Base-by-base conservation (phyloP, 2,888 invertebrate species). In the Eupithecia tripunctaria region DNA sequence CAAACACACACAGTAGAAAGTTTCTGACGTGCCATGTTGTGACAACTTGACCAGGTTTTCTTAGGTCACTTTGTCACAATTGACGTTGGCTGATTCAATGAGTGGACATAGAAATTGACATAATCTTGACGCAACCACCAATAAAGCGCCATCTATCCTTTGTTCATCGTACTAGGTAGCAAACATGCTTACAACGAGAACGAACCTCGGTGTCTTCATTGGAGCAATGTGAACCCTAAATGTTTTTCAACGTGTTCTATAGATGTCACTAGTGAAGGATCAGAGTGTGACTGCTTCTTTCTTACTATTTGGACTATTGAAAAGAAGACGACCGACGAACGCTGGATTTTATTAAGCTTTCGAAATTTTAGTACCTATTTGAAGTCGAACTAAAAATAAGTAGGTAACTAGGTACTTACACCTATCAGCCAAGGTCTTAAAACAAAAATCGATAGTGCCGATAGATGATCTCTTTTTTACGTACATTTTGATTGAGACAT, bases 91-190 rank as follows among this genome's bases (percentile, higher is more conserved):
- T 62, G 15, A 51, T 14, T 36, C 7, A 27, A 66, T 60, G 12
- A 10, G n/a, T 36, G 15, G 63, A 71, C 71, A 68, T 7, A 63
- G 73, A 66, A n/a, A 60, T 7, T 72, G 59, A 65, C 68, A 67
- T 63, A 21, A 14, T 7, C 32, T 36, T 29, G 29, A 10, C 10
- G 15, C 56, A 43, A 60, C 32, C n/a, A 60, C n/a, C 32, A 56
- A 12, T 6, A 14, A 27, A 70, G 47, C 67, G 73, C 70, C 73
- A 73, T 67, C 73, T 73, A 67, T 67, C 41, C 1, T 38, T 2
- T 8, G n/a, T 27, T 4, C 5, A 15, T 27, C n/a, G n/a, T 27
- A 60, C 43, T 68, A 62, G 6, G 32, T 60, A 41, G 43, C 8
- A 18, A 6, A 15, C 60, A 56, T 12, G 25, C 25, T 1, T 14